Evolutionary conservation across 2,113 vertebrate genomes (phyloP), one percentile per base, ranked within the genome.

Genomic region (Leptobrachium ailaonicum): DNA sequence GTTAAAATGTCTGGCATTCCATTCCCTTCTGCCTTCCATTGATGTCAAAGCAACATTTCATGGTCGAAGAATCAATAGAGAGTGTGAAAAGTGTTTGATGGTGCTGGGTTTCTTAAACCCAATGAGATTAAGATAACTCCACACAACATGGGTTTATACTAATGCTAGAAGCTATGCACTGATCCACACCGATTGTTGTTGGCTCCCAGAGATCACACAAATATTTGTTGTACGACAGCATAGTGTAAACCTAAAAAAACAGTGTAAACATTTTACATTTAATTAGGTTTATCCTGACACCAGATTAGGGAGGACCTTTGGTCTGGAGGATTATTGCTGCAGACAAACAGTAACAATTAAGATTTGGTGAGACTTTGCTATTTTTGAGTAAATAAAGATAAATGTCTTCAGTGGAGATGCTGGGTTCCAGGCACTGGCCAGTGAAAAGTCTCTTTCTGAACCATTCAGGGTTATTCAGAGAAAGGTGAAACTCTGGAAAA

Each of bases 1-100:
- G 54, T 63, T 73, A 84, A 84, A 87, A 82, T 12, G 5, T 60
- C 76, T 76, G 68, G 0, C 45, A 82, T 85, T 89, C 63, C 77
- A 83, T 45, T 32, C 73, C 79, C 56, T 83, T 56, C 44, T 64
- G 85, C 47, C 32, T 66, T 11, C 69, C 50, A 83, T 83, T 54
- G 50, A 71, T 83, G 67, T 82, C 82, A 78, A 73, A 1, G 7
- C 0, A 82, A 12, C 71, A 82, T 58, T 66, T 77, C 78, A 86
- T 41, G 67, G 76, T 63, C 84, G 56, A 83, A 80, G 83, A 79
- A 63, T 71, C 41, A 56, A 77, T 73, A 79, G 32, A 13, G 0
- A 77, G 41, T 53, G 47, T 75, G 84, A 84, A 70, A 80, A 79
- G 4, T 40, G 58, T 0, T 0, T 78, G 77, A 78, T 10, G 69